Evolutionary conservation across 1,140 invertebrate genomes (phyloP), one percentile per base, ranked within the genome.

Genomic region (Wasmannia auropunctata): DNA sequence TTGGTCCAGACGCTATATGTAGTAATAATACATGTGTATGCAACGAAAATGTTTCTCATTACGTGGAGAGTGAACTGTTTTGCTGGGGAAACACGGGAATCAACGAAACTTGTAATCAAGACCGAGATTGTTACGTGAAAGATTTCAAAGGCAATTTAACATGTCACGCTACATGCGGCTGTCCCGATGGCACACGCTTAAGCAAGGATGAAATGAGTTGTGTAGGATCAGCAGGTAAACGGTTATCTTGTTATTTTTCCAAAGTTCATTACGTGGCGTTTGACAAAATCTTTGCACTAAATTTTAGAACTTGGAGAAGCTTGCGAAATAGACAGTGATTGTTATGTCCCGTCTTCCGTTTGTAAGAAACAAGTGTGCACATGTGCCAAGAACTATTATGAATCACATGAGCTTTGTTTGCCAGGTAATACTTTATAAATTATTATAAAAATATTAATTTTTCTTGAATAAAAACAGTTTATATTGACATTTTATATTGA

Each of bases 1-100:
- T 92, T 58, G 92, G 92, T 0, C 92, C 91, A 8, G 86, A 91
- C 60, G 86, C 88, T 6, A 0, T 84, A 1, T 94, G 93, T 22
- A 34, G 67, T 0, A 31, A 90, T 0, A 81, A 70, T 6, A 63
- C 37, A 31, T 94, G 93, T 65, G 0, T 83, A 1, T 94, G 93
- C 69, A 88, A 90, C 34, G 74, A 91, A 3, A 79, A 79, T 25
- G 79, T 80, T 72, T 90, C 88, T 1, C 92, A 91, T 10, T 93
- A 86, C 22, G 58, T 89, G 5, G 70, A 89, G 8, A 83, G 88
- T 0, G 65, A 92, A 76, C 56, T 81, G 2, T 93, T 92, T 63
- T 94, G 93, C 56, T 94, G 93, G 93, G 56, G 22, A 11, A 92
- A 87, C 3, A 91, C 58, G 34, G 74, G 86, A 19, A 34, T 92